phyloP scores from a whole-genome alignment of 1,140 invertebrate species.

The Panagrolaimus sp. region DNA sequence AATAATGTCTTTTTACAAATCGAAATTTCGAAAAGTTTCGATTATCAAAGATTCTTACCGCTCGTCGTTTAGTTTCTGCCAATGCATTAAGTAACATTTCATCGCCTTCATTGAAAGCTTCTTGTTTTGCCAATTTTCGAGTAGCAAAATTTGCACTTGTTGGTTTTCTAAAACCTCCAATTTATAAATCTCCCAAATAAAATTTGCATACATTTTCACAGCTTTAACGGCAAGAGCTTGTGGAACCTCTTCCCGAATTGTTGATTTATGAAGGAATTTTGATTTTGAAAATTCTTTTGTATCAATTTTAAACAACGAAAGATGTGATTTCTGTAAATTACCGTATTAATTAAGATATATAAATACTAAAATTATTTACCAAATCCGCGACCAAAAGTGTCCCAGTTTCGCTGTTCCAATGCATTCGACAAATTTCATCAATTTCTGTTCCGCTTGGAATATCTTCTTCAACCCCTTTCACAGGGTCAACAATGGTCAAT shows the following conservation, averaged over 20 bases:
- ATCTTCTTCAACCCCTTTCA: constrained; percentile 68
- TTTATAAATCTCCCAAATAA: background rate
- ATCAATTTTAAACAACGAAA: background rate
- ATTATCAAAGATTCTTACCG: too few relatives aligned
- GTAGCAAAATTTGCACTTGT: constrained; percentile 70
- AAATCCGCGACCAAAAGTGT: constrained; percentile 21
- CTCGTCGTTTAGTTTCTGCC: background rate
- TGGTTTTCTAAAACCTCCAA: background rate
- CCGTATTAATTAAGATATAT: constrained; percentile 24
- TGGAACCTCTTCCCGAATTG: background rate
- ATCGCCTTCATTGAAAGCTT: constrained; percentile 75
- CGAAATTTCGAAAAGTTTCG: too few relatives aligned
- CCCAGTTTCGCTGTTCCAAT: constrained; percentile 24
- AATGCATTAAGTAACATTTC: constrained; percentile 33
- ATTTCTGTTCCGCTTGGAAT: constrained; percentile 63
- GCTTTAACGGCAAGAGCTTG: background rate
- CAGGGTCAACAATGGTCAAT: constrained; percentile 72
- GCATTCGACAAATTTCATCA: constrained; percentile 7
- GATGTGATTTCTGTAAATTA: constrained; percentile 48
- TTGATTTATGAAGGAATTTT: background rate
- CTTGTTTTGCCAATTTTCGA: constrained; percentile 74
- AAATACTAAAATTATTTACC: constrained; percentile 27
- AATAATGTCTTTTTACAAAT: too few relatives aligned
- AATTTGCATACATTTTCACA: background rate
- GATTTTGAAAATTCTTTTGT: background rate